phyloP scores from a whole-genome alignment of 2,113 vertebrate species.

The Lanius ludovicianus region DNA sequence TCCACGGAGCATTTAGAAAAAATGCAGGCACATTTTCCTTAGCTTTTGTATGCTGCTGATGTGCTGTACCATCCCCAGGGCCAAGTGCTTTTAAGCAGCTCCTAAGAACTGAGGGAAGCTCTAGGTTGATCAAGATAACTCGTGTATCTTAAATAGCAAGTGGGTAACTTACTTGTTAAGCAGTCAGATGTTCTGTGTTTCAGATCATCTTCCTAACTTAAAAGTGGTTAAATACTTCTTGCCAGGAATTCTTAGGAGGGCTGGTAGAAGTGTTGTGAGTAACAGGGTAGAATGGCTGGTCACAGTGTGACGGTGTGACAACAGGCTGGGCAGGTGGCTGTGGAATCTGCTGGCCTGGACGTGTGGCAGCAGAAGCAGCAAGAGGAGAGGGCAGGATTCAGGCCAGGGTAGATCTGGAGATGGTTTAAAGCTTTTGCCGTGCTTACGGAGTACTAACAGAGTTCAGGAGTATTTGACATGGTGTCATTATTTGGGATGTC shows the following conservation, averaged over 20 bases:
- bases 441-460: too few relatives aligned
- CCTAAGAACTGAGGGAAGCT: neutral
- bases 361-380: rapidly evolving
- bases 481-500: neutral
- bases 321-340: neutral
- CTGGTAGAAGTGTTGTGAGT: neutral
- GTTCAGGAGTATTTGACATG: neutral
- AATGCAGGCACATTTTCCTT: neutral
- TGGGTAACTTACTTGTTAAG: neutral
- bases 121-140: neutral
- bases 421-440: rapidly evolving
- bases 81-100: neutral
- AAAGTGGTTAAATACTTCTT: neutral
- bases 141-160: neutral
- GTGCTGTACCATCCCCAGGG: neutral
- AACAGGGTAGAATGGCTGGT: neutral
- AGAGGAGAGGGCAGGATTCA: neutral
- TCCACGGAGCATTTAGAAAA: neutral
- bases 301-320: rapidly evolving
- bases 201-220: neutral
- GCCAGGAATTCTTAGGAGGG: neutral
- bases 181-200: neutral
- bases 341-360: neutral
- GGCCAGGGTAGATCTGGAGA: neutral
- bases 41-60: rapidly evolving